Percentiles rank a stretch among this genome's conserved stretches.
Evolutionary conservation across 2,888 invertebrate genomes (phyloP).

Genomic region (Malachius bipustulatus): DNA sequence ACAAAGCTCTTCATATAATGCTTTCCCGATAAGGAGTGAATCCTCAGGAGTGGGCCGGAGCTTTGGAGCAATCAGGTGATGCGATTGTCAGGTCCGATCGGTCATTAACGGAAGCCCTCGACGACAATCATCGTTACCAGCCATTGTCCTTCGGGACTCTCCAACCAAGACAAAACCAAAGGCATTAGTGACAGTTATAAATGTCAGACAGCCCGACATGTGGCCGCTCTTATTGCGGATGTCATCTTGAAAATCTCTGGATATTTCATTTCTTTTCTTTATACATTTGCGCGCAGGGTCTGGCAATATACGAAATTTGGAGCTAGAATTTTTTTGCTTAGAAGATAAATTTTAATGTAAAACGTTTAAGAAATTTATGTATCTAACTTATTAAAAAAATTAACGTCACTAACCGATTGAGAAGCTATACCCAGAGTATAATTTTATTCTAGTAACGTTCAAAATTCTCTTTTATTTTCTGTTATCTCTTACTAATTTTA

Average conservation of each 20-base stretch:
- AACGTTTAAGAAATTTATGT: too few species aligned
- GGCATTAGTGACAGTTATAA: conserved; percentile 33
- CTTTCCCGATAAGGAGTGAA: background rate
- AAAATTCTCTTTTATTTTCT: too few species aligned
- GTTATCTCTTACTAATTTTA: too few species aligned
- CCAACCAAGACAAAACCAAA: conserved; percentile 22
- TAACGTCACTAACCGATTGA: too few species aligned
- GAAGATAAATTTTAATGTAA: too few species aligned
- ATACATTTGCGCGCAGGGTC: too few species aligned
- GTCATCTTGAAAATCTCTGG: conserved; percentile 27
- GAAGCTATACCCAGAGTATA: too few species aligned
- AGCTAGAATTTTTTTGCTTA: too few species aligned
- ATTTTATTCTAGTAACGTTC: too few species aligned
- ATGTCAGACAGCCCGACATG: conserved; percentile 29
- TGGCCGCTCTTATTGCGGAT: conserved; percentile 32
- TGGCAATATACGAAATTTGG: too few species aligned
- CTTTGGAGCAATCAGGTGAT: conserved; percentile 23
- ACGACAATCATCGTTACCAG: conserved; percentile 37
- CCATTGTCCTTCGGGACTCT: conserved; percentile 30
- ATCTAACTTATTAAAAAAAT: too few species aligned
- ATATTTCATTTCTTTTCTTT: too few species aligned
- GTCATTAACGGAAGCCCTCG: conserved; percentile 35
- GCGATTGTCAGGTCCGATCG: conserved; percentile 32
- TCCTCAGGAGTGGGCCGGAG: conserved; percentile 6
- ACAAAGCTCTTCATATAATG: conserved; percentile 14